Conservation (phyloP, 2,888 invertebrate species). For the Campoletis raptor region DNA sequence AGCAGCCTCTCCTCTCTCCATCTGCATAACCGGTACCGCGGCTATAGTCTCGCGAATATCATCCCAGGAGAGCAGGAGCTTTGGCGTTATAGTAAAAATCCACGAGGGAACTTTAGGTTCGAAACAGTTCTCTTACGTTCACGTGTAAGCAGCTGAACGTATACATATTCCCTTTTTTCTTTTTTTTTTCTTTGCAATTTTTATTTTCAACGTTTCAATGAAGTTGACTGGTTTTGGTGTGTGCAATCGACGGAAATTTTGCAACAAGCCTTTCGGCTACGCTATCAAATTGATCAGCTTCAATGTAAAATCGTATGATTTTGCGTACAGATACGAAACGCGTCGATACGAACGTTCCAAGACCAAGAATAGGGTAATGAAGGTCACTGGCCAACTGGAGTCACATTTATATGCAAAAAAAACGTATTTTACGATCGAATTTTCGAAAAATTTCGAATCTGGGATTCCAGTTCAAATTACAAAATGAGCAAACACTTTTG, state of each 20-base stretch:
- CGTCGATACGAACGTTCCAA: not conserved
- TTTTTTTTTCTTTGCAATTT: not conserved
- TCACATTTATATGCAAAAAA: not conserved
- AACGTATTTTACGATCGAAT: not conserved
- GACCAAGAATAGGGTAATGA: not conserved
- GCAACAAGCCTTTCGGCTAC: not conserved
- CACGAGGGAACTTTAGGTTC: slow-evolving; percentile 53
- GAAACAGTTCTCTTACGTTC: slow-evolving; percentile 44
- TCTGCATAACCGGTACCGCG: slow-evolving; percentile 81
- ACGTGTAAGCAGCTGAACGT: slow-evolving; percentile 30
- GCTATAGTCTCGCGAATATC: slow-evolving; percentile 76
- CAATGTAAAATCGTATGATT: slow-evolving; percentile 8
- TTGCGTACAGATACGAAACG: not conserved
- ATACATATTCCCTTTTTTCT: slow-evolving; percentile 18
- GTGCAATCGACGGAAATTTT: slow-evolving; percentile 28
- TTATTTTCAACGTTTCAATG: slow-evolving; percentile 15
- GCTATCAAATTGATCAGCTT: slow-evolving; percentile 24
- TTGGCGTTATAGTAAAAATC: slow-evolving; percentile 59
- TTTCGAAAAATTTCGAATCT: not conserved
- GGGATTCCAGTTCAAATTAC: not conserved
- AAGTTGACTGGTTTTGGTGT: slow-evolving; percentile 36
- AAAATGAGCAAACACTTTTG: too few relatives aligned
- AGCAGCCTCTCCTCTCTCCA: slow-evolving; percentile 71
- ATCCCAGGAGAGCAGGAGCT: slow-evolving; percentile 48
- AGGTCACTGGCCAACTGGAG: not conserved